Percentiles rank a stretch among this genome's conserved stretches.
These are phyloP conservation scores for Macrophya annulata DNA, from an alignment of 2,888 invertebrate genomes.

Conservation along the genomic window DNA sequence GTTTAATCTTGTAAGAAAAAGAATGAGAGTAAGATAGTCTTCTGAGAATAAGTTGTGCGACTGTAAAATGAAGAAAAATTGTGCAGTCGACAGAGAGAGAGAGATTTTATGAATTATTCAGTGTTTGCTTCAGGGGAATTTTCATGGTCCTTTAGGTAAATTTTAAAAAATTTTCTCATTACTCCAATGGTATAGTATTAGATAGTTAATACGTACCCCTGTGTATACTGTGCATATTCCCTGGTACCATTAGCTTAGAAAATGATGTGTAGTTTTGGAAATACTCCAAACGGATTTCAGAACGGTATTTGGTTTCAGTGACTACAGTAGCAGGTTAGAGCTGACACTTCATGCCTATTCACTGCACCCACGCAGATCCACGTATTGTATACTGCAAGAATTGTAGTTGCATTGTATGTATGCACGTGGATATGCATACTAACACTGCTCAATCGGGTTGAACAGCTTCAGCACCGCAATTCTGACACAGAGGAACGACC, in stretches of 20 bases:
- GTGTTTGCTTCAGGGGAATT: not conserved
- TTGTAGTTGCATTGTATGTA: not conserved
- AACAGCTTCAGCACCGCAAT: not conserved
- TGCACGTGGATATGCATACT: not conserved
- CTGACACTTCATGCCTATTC: not conserved
- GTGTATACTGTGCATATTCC: constrained; percentile 10
- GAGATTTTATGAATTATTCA: constrained; percentile 5
- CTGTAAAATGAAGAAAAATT: not conserved
- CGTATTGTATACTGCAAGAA: not conserved
- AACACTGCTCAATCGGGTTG: not conserved
- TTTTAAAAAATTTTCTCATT: not conserved
- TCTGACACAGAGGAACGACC: constrained; percentile 26
- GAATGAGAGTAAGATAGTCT: not conserved
- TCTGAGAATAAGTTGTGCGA: not conserved
- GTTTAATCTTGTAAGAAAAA: not conserved
- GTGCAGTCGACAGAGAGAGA: not conserved
- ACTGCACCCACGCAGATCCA: not conserved
- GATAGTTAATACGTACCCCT: not conserved
- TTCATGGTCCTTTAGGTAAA: not conserved
- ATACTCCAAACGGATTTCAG: not conserved
- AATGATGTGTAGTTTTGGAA: not conserved
- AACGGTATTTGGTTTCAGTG: not conserved
- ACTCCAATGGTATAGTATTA: not conserved
- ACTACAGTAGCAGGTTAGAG: not conserved
- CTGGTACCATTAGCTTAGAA: not conserved